Evolutionary conservation across 2,888 invertebrate genomes (phyloP), one percentile per base, ranked within the genome.

Genomic region (Drosophila conformis): DNA sequence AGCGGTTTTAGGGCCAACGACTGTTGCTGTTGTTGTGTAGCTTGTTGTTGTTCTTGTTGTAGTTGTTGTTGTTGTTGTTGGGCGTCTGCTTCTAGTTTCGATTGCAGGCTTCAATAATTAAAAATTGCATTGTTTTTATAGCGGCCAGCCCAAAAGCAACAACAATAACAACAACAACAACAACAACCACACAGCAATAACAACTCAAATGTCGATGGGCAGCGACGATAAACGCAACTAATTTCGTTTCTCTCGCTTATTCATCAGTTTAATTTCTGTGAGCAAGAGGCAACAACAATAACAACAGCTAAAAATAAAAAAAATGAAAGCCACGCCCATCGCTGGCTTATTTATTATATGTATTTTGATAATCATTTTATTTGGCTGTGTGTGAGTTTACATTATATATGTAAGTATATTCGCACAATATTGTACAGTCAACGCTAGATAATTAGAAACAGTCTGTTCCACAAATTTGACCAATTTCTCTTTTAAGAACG

Each of bases 21-120:
- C 66, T 56, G 46, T 53, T 25, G 53, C 25, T 36, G 54, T 36
- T 54, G 25, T 35, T 54, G 21, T 25, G 15, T 11, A 15, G 21
- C 27, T 25, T 18, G 31, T 33, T 69, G 49, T 49, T 42, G 25
- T 49, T 51, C 31, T 15, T 40, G 48, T 21, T 25, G 21, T 21
- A 1, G 27, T 33, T 56, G 49, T 49, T 51, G 36, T 15, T 40
- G 48, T 38, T 40, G 48, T 38, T 62, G 46, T 59, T 65, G 63
- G 54, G 73, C 18, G 68, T 67, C 78, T 76, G 69, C 66, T 68
- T 78, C 82, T 86, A 86, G 82, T 70, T 82, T 78, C 82, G 78
- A 84, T 84, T 79, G 76, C 83, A 76, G 76, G 72, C 83, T 78
- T 83, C 83, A 83, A 85, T 82, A 87, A 87, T 87, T 87, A 80